Evolutionary conservation across 1,140 invertebrate species (phyloP), one percentile per base, ranked within the genome.

Genomic region (Leguminivora glycinivorella): DNA sequence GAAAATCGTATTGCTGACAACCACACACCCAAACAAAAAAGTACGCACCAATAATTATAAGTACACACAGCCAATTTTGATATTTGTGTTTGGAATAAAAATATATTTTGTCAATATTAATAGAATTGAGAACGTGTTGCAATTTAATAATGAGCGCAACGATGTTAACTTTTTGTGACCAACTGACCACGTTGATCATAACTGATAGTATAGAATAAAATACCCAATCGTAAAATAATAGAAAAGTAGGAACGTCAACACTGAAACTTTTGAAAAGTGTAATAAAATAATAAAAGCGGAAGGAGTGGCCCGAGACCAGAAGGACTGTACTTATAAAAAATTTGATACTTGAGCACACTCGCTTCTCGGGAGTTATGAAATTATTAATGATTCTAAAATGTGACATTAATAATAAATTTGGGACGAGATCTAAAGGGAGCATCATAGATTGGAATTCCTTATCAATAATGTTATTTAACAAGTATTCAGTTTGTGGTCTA

Each of bases 121-220:
- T 31, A 2, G 1, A 17, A 2, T 29, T 7, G 0, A 63, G n/a
- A 4, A 22, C 25, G 9, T n/a, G 4, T 29, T 63, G 58, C 25
- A 63, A 7, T n/a, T 31, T 29, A 17, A 63, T 63, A 22, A 63
- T 29, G 17, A 63, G 58, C n/a, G n/a, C 25, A 7, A 63, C 58
- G 14, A 17, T 6, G 14, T 63, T 19, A 17, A 0, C 17, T 6
- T 12, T 63, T 3, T 63, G 26, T 0, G 2, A 17, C 31, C 12
- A 29, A n/a, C n/a, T n/a, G n/a, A n/a, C n/a, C n/a, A n/a, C n/a
- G n/a, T 10, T n/a, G 5, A 2, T 63, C n/a, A 63, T 0, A 6
- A 63, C 34, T 2, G 26, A 17, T 1, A 29, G 0, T 2, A 52
- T 2, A 9, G 19, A 22, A 10, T 22, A 10, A 52, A 0, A 52